Evolutionary conservation across 2,113 vertebrate species (phyloP).

Genomic region (Trochalopteron elliotii): DNA sequence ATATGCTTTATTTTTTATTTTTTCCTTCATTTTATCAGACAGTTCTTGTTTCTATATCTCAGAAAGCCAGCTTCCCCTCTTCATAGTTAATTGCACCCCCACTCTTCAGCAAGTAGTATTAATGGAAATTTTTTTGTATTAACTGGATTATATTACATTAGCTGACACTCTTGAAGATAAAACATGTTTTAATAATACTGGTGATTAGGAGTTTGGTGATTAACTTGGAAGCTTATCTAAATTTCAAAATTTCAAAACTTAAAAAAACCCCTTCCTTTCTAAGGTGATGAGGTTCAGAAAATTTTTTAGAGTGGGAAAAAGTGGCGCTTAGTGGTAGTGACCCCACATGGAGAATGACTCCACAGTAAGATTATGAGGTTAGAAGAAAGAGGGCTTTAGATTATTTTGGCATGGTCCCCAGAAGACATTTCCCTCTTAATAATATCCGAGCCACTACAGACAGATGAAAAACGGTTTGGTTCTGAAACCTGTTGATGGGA

Average conservation of each 20-base stretch:
- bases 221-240: conserved; percentile 27
- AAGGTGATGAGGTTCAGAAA: background rate
- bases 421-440: background rate
- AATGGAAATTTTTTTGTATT: conserved; percentile 16
- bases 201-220: conserved; percentile 17
- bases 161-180: conserved; percentile 37
- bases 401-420: background rate
- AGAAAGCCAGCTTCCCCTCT: background rate
- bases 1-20: background rate
- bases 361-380: background rate
- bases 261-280: background rate
- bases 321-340: background rate
- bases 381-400: background rate
- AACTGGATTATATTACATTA: conserved; percentile 49
- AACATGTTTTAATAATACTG: conserved; percentile 24
- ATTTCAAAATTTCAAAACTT: conserved; percentile 15
- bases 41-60: background rate
- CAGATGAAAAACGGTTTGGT: background rate
- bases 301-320: background rate
- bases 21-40: background rate
- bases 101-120: background rate
- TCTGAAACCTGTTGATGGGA: background rate
- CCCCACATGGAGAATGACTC: background rate
- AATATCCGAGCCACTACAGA: background rate
- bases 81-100: background rate